phyloP scores from a whole-genome alignment of 2,113 vertebrate genomes.

The Zapus hudsonius region DNA sequence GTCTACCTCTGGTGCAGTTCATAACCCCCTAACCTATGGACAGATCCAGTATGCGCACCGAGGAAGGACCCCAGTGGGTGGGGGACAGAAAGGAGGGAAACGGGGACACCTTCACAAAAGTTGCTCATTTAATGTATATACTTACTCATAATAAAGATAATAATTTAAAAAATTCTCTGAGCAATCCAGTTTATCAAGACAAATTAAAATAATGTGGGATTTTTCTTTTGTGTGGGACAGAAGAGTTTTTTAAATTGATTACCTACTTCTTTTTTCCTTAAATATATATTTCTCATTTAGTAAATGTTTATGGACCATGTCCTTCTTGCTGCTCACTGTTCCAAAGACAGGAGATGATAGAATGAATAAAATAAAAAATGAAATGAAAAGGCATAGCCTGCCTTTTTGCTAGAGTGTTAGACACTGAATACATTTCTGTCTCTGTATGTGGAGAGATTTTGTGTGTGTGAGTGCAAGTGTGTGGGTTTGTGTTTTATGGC shows the following conservation, averaged over 20 bases:
- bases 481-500: background rate
- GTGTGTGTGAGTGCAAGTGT: background rate
- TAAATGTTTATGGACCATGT: background rate
- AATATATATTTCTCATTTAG: background rate
- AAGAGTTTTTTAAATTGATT: background rate
- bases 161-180: too few species aligned
- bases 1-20: too few species aligned
- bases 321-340: accelerated
- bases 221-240: background rate
- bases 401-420: background rate
- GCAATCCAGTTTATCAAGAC: background rate
- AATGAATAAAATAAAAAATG: background rate
- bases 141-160: too few species aligned
- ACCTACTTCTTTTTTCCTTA: background rate
- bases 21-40: too few species aligned
- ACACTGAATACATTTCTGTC: background rate
- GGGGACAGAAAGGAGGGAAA: too few species aligned
- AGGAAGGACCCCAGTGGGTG: too few species aligned
- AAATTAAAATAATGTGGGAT: background rate
- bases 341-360: background rate
- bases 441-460: too few species aligned
- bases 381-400: too few species aligned
- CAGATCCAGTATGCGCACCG: too few species aligned
- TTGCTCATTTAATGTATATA: too few species aligned
- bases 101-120: too few species aligned